A percentile compares a stretch with the other conserved stretches of the same genome.
Evolutionary conservation across 2,113 vertebrate species (phyloP).

Genomic region (Neolamprologus ventralis): DNA sequence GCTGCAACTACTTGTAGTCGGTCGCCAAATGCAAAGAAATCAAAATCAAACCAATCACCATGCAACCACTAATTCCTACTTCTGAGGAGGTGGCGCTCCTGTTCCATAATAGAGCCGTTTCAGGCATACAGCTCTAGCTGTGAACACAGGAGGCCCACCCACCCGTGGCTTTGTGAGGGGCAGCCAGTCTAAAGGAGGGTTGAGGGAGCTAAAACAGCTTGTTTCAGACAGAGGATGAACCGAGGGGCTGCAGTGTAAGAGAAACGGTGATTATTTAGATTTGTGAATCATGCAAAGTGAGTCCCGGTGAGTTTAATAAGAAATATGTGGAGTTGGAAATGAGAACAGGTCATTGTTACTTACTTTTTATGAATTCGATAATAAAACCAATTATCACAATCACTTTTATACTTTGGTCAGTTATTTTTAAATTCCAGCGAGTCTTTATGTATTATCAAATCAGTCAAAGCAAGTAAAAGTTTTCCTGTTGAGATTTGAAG

Average conservation of each 20-base stretch:
- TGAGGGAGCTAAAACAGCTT: not conserved
- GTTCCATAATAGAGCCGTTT: not conserved
- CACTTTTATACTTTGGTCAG: not conserved
- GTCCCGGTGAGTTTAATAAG: not conserved
- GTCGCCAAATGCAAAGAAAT: not conserved
- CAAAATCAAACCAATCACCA: not conserved
- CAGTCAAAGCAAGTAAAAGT: not conserved
- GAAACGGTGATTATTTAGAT: not conserved
- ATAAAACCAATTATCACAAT: not conserved
- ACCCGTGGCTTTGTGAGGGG: not conserved
- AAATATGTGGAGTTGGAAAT: not conserved
- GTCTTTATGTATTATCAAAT: not conserved
- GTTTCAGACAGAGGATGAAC: not conserved
- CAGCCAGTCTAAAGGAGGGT: not conserved
- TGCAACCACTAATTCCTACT: not conserved
- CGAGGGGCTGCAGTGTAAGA: not conserved
- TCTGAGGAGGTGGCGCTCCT: rapidly evolving
- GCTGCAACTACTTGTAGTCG: not conserved
- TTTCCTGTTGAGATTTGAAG: not conserved
- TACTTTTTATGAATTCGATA: not conserved
- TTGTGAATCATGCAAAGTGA: not conserved
- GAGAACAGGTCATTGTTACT: not conserved
- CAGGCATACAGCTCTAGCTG: not conserved
- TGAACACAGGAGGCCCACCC: not conserved
- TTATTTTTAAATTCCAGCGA: rapidly evolving